A percentile compares a stretch with the other conserved stretches of the same genome.
phyloP scores from a whole-genome alignment of 2,797 vertebrate genomes.

The Acropternis orthonyx region DNA sequence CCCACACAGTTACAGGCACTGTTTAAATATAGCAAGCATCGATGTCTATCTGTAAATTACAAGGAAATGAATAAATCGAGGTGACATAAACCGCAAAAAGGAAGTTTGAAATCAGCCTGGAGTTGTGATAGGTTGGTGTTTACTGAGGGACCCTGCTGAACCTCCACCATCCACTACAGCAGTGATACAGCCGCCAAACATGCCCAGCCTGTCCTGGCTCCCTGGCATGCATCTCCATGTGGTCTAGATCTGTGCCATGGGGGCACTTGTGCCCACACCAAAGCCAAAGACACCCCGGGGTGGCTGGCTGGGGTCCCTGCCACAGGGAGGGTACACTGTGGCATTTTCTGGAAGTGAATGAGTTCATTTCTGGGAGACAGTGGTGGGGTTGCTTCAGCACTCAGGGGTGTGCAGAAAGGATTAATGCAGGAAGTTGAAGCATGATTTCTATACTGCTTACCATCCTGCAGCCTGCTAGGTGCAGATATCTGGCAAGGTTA shows the following conservation, averaged over 20 bases:
- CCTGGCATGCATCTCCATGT: accelerated
- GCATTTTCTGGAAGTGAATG: neutral
- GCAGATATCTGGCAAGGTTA: neutral
- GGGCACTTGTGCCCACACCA: accelerated
- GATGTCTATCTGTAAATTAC: conserved; percentile 73
- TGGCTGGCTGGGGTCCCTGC: neutral
- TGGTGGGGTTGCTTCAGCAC: neutral
- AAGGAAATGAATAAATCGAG: conserved; percentile 74
- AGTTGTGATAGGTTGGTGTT: neutral
- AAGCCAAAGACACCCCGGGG: accelerated
- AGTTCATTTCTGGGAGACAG: neutral
- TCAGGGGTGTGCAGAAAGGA: neutral
- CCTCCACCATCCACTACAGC: neutral
- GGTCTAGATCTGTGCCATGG: neutral
- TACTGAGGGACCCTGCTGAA: neutral
- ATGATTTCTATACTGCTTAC: neutral
- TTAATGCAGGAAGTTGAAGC: conserved; percentile 15
- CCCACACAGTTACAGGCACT: neutral
- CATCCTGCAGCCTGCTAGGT: neutral
- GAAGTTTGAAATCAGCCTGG: conserved; percentile 22
- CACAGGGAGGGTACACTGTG: accelerated
- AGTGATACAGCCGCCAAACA: neutral
- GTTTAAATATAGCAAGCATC: conserved; percentile 67
- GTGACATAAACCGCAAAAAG: conserved; percentile 60
- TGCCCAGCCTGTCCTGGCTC: accelerated